Evolutionary conservation across 2,113 vertebrate genomes (phyloP).

Genomic region (Arenaria interpres): DNA sequence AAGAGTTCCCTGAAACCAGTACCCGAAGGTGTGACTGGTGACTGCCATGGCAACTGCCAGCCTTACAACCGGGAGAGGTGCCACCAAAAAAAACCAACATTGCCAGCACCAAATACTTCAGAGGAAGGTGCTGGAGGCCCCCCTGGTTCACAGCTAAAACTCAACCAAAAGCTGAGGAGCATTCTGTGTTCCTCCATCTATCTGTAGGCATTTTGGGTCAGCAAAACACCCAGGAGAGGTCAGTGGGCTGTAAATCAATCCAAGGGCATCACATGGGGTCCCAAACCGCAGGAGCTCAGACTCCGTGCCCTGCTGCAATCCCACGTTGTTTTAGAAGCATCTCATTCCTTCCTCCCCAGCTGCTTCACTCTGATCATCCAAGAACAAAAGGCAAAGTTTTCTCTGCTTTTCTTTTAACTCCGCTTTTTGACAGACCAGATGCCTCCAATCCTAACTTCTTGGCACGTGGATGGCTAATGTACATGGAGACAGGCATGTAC

Average conservation of each 20-base stretch:
- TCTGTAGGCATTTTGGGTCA: not conserved
- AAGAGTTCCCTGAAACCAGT: not conserved
- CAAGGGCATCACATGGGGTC: not conserved
- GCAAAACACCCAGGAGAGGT: not conserved
- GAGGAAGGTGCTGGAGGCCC: accelerated
- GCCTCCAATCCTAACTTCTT: not conserved
- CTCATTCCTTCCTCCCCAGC: not conserved
- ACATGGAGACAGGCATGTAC: not conserved
- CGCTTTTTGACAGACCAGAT: not conserved
- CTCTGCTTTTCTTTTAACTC: slow-evolving; percentile 13
- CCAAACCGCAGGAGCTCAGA: not conserved
- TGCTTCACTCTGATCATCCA: not conserved
- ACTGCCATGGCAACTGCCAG: accelerated
- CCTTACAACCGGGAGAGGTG: not conserved
- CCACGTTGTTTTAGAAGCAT: not conserved
- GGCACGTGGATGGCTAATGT: not conserved
- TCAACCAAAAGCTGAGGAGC: not conserved
- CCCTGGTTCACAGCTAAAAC: not conserved
- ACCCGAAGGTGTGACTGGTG: not conserved
- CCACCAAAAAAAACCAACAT: not conserved
- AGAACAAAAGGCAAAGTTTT: slow-evolving; percentile 9
- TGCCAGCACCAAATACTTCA: not conserved
- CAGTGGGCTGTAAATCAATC: not conserved
- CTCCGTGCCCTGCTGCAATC: not conserved
- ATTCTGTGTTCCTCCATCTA: not conserved